These are phyloP conservation scores for Drosophila rhopaloa DNA, from an alignment of 1,140 invertebrate genomes.

Conservation along the genomic window DNA sequence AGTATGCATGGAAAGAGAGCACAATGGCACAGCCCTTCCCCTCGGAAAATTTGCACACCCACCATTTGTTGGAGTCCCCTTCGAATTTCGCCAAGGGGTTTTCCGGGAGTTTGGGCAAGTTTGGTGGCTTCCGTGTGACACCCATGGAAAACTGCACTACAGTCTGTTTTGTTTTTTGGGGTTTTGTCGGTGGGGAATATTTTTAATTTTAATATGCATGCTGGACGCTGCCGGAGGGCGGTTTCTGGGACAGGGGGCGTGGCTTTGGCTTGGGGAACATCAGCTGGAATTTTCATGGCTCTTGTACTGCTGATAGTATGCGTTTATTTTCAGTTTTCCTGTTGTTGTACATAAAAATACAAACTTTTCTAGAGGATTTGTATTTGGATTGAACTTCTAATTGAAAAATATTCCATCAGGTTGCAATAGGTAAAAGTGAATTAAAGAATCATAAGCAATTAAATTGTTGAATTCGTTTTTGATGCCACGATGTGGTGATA, in stretches of 20 bases:
- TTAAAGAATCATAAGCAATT: neutral
- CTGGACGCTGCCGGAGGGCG: conserved; percentile 30
- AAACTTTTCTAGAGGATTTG: conserved; percentile 19
- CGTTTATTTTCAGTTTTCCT: neutral
- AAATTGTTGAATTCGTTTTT: neutral
- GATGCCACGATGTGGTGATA: neutral
- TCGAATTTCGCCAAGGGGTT: conserved; percentile 15
- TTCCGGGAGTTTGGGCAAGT: conserved; percentile 1
- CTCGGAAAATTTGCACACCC: neutral
- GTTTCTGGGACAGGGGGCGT: conserved; percentile 12
- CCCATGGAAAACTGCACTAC: conserved; percentile 45
- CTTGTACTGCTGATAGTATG: conserved; percentile 18
- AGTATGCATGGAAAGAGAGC: conserved; percentile 48
- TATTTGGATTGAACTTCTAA: conserved; percentile 12
- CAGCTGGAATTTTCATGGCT: conserved; percentile 34
- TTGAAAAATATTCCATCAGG: conserved; percentile 19
- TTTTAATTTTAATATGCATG: conserved; percentile 63
- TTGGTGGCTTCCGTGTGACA: conserved; percentile 39
- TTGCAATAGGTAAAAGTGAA: neutral
- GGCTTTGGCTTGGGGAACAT: conserved; percentile 34
- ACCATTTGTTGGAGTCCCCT: conserved; percentile 18
- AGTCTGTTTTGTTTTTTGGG: conserved; percentile 27
- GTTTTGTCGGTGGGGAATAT: conserved; percentile 35
- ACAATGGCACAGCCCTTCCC: conserved; percentile 21
- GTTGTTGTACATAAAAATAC: conserved; percentile 16